These are phyloP conservation scores for Perdix hodgsoniae DNA, from an alignment of 2,797 vertebrate genomes.

Conservation along the genomic window DNA sequence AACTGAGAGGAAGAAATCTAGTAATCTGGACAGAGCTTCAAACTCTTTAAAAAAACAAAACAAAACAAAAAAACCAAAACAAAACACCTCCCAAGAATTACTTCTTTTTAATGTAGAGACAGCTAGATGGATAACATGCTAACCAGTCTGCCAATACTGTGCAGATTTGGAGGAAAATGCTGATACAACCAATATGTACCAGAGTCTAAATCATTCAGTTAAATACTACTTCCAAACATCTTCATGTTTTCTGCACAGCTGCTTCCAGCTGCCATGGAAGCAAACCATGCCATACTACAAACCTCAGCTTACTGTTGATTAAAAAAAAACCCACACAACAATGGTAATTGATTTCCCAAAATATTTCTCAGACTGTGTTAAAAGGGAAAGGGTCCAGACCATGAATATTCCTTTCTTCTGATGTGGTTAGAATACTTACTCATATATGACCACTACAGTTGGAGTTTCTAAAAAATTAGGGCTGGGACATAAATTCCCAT, in stretches of 20 bases:
- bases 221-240: slow-evolving; percentile 44
- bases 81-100: neutral
- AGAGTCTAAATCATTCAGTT: neutral
- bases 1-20: slow-evolving; percentile 21
- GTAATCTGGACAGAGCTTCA: neutral
- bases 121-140: neutral
- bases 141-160: slow-evolving; percentile 8
- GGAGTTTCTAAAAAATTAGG: neutral
- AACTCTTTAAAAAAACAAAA: neutral
- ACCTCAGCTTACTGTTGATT: neutral
- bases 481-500: neutral
- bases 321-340: too few species aligned
- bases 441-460: neutral
- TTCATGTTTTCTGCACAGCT: slow-evolving; percentile 49
- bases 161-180: slow-evolving; percentile 28
- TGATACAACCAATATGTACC: slow-evolving; percentile 46
- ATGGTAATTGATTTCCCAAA: neutral
- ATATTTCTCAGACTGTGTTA: fast-evolving
- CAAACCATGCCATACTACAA: neutral
- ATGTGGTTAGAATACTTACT: neutral
- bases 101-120: neutral
- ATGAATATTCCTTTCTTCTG: neutral
- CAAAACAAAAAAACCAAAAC: too few species aligned
- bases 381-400: neutral
- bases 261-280: neutral